Evolutionary conservation across 2,113 vertebrate genomes (phyloP), one percentile per base, ranked within the genome.

Genomic region (Peucedramus taeniatus): DNA sequence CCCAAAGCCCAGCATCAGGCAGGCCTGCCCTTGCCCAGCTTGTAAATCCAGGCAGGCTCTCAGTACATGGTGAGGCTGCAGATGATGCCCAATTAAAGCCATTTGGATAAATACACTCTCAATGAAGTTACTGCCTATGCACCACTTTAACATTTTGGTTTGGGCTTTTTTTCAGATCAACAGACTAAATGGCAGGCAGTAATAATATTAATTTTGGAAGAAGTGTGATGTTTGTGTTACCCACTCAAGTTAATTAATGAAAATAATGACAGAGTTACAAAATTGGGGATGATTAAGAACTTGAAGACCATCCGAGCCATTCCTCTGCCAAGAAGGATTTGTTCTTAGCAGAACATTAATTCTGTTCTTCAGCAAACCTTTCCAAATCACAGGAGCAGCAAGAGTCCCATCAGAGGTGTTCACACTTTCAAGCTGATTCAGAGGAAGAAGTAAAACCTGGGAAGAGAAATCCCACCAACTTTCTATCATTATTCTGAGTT

Each of bases 201-300:
- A 83, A 64, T 89, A 94, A 90, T 21, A 42, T 17, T 47, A 82
- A 57, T 89, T 95, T 92, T 94, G 83, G 82, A 96, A 96, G 40
- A 56, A 21, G 18, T 15, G 63, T 37, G 91, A 75, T 93, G 88
- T 90, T 96, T 95, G 71, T 81, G 71, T 81, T 75, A 92, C 82
- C 47, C 75, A 24, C 19, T 96, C 26, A 16, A 93, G 50, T 91
- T 95, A 96, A 96, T 95, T 91, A 95, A 83, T 26, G 37, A 88
- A 91, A 95, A 92, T 51, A 95, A 77, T 56, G 71, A 94, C 78
- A 94, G 83, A 83, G 44, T 75, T 94, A 92, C 44, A 91, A 72
- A 94, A 92, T 33, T 33, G 56, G 87, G 78, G 71, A 95, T 90
- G 42, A 95, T 87, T 93, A 92, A 92, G 87, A 90, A 90, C 70